Evolutionary conservation across 2,888 invertebrate genomes (phyloP), one percentile per base, ranked within the genome.

Genomic region (Drosophila percnosoma): DNA sequence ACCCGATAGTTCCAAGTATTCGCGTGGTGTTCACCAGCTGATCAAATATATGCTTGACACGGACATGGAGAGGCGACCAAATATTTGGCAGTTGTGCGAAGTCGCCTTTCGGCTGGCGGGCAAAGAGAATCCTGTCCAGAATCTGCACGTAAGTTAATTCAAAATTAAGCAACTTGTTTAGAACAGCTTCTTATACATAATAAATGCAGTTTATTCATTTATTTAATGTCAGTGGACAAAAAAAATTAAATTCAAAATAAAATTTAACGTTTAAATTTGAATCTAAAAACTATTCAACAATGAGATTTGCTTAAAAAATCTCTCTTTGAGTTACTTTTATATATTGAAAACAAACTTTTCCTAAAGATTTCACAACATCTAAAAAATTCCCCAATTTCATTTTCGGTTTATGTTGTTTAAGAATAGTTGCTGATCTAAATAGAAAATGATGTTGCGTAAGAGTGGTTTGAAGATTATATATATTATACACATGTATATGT

Each of bases 41-140:
- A 97, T 97, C 78, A 95, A 97, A 82, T 97, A 95, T 90, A 96
- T 98, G 96, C 94, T 98, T 75, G 97, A 97, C 91, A 95, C 96
- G 53, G 97, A 98, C 93, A 95, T 96, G 53, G 96, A 96, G 65
- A 94, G 95, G 78, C 94, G 98, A 85, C 98, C 98, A 15, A 97
- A 98, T 93, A 97, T 98, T 87, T 97, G 95, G 93, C 97, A 97
- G 95, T 96, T 97, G 53, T 95, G 96, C 79, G 94, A 94, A 88
- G 93, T 96, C 80, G 96, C 97, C 66, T 97, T 97, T 92, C 94
- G 94, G 80, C 92, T 97, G 78, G 92, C 94, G 66, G 95, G 96
- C 72, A 96, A 95, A 92, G 95, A 96, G 54, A 96, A 96, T 93
- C 97, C 97, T 65, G 96, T 97, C 75, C 95, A 95, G 92, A 97